Percentiles rank a stretch among this genome's conserved stretches.
Evolutionary conservation across 37 sponge, comb jelly and placozoan species (phyloP).

Genomic region (Ephydatia muelleri): DNA sequence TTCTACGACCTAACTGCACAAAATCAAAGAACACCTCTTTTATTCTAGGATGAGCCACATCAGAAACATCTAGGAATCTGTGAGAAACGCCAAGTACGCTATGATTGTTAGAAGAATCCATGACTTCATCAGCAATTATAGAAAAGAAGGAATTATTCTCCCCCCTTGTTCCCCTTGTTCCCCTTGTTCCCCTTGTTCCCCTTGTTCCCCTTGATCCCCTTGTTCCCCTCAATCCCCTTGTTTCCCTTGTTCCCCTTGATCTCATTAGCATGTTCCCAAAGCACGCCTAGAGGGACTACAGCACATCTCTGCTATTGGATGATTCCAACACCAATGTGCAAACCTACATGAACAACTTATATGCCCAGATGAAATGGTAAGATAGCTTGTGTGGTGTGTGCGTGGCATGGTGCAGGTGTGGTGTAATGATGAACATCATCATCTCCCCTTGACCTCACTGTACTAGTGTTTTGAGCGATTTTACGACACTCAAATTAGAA

Average conservation of each 20-base stretch:
- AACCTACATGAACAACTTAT: slow-evolving; percentile 72
- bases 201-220: neutral
- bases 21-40: no score
- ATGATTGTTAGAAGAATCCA: no score
- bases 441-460: neutral
- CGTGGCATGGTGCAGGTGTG: neutral
- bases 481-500: no score
- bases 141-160: no score
- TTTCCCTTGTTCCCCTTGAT: neutral
- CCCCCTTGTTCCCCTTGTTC: no score
- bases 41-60: no score
- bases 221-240: neutral
- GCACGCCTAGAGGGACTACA: slow-evolving; percentile 83
- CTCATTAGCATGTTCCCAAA: slow-evolving; percentile 30
- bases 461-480: no score
- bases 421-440: slow-evolving; percentile 3
- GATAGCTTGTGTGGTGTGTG: neutral
- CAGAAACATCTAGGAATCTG: no score
- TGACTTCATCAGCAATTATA: no score
- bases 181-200: no score
- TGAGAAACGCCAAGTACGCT: no score
- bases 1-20: no score
- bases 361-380: slow-evolving; percentile 74
- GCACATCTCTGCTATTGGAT: slow-evolving; percentile 78
- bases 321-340: slow-evolving; percentile 30